Conservation (phyloP, 2,888 invertebrate genomes). For the Phorcus lineatus region DNA sequence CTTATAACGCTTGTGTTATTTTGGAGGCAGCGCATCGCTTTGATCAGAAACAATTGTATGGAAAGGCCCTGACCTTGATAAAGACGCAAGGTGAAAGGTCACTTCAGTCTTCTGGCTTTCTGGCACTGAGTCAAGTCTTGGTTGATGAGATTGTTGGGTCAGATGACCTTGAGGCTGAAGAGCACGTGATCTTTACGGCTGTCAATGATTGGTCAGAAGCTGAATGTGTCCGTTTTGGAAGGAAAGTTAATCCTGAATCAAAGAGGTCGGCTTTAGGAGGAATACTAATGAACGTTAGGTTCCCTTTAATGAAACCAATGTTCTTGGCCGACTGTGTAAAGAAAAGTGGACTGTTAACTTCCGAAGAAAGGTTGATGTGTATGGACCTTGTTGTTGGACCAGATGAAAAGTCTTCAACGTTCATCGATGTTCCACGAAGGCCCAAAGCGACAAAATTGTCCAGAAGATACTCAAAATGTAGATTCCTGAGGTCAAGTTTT, state of each 20-base stretch:
- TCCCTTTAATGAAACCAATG: not conserved
- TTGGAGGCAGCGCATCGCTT: not conserved
- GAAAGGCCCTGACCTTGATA: not conserved
- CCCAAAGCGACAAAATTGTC: no score
- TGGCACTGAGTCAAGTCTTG: not conserved
- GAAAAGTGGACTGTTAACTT: no score
- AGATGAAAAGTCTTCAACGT: no score
- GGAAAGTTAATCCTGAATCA: not conserved
- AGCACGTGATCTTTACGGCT: no score
- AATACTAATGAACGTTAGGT: not conserved
- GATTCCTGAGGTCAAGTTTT: no score
- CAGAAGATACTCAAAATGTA: no score
- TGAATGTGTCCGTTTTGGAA: not conserved
- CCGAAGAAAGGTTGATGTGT: no score
- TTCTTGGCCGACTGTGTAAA: not conserved
- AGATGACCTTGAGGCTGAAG: not conserved
- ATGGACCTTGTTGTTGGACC: no score
- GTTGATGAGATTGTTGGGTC: not conserved
- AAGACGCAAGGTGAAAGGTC: not conserved
- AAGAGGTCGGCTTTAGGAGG: not conserved
- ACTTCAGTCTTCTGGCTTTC: not conserved
- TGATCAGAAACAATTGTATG: not conserved
- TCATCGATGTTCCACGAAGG: no score
- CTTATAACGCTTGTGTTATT: not conserved
- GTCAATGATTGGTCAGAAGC: not conserved